Conservation (phyloP, 2,888 invertebrate genomes). For the Ophioninae sp. region DNA sequence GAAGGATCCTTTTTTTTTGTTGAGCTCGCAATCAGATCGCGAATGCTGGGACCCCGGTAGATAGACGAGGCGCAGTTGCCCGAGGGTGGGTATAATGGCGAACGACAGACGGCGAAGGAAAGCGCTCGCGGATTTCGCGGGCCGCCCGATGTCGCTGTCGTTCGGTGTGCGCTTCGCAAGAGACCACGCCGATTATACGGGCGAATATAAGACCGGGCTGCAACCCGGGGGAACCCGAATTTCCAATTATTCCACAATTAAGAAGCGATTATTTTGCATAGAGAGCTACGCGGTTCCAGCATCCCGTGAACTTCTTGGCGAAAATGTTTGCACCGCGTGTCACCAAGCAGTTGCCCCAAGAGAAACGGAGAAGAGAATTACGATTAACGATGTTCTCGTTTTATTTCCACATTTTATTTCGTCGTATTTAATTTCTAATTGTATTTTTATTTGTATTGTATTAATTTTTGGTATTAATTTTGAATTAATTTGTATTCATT, state of each 20-base stretch:
- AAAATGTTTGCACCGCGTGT: conserved; percentile 75
- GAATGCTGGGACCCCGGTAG: conserved; percentile 65
- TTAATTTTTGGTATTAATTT: too few species aligned
- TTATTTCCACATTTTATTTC: background rate
- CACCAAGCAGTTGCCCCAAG: conserved; percentile 77
- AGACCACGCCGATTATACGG: background rate
- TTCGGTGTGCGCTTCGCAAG: background rate
- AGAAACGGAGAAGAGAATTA: background rate
- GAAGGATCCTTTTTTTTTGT: conserved; percentile 18
- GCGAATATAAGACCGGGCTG: conserved; percentile 3
- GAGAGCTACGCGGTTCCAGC: conserved; percentile 64
- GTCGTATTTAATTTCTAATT: too few species aligned
- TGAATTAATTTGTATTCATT: too few species aligned
- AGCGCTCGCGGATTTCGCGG: conserved; percentile 4
- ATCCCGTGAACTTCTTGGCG: conserved; percentile 68
- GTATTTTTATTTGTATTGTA: too few species aligned
- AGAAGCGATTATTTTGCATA: conserved; percentile 81
- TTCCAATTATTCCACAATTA: conserved; percentile 80
- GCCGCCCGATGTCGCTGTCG: conserved; percentile 22
- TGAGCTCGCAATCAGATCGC: conserved; percentile 23
- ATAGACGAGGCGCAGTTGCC: conserved; percentile 59
- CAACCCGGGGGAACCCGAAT: conserved; percentile 68
- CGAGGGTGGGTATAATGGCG: conserved; percentile 69
- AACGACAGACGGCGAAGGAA: conserved; percentile 71
- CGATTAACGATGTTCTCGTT: background rate